Evolutionary conservation across 2,797 vertebrate species (phyloP), one percentile per base, ranked within the genome.

Genomic region (Enteromius paludinosus): DNA sequence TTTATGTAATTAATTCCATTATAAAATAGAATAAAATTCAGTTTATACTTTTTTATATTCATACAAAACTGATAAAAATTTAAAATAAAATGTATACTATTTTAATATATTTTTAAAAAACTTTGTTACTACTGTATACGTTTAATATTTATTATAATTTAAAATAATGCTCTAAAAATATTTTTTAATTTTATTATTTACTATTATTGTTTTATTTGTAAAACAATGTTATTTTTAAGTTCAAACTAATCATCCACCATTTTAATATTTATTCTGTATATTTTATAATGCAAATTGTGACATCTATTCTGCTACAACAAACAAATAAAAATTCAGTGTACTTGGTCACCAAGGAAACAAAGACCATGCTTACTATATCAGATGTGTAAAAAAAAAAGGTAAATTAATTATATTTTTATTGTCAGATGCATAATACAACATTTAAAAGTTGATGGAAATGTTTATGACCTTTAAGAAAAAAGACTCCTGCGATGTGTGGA

Each of bases 321-420:
- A 30, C 3, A 30, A 30, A 20, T 49, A 3, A 1, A 23, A 14
- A 68, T 68, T 23, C 35, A 0, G 25, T 45, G n/a, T 69, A 69
- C 62, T 20, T 65, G 62, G 30, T 65, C 35, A 65, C 41, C 14
- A 45, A 69, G 41, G 66, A 25, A 70, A 52, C 28, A 33, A 72
- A 52, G 45, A n/a, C 17, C 18, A 52, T 52, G 9, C 28, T 3
- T 52, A n/a, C 52, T n/a, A 72, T 54, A 11, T 52, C 11, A 72
- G 1, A 33, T 33, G 8, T 47, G 6, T 47, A 5, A n/a, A n/a
- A 5, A 14, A 47, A 70, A 68, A 41, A 23, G 9, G 3, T 45
- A 15, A 25, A 38, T 14, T 47, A 18, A 1, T 20, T n/a, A 5
- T 47, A 10, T 70, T 72, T 72, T 12, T 1, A 33, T 20, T 71